These are phyloP conservation scores for Drosophila paulistorum DNA, from an alignment of 1,140 invertebrate species.

Conservation along the genomic window DNA sequence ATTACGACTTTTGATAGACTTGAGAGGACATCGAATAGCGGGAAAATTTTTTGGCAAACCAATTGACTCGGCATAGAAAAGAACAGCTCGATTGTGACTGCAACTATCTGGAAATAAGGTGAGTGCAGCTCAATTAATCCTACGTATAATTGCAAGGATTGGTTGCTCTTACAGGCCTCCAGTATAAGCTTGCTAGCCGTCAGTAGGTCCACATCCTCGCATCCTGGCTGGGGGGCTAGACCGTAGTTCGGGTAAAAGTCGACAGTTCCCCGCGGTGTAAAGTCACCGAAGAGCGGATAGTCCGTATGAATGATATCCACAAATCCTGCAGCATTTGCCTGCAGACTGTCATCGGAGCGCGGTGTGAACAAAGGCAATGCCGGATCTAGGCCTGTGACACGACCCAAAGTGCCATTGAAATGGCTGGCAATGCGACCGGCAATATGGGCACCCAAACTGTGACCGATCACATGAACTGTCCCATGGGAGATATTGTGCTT, in stretches of 20 bases:
- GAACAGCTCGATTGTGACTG: slow-evolving; percentile 76
- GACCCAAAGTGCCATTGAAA: slow-evolving; percentile 82
- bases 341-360: slow-evolving; percentile 82
- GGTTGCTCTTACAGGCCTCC: slow-evolving; percentile 60
- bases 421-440: slow-evolving; percentile 85
- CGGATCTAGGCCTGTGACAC: slow-evolving; percentile 86
- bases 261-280: slow-evolving; percentile 84
- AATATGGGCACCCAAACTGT: slow-evolving; percentile 86
- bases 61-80: slow-evolving; percentile 73
- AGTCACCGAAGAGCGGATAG: slow-evolving; percentile 85
- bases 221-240: slow-evolving; percentile 86
- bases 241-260: slow-evolving; percentile 88
- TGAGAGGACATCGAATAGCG: slow-evolving; percentile 50
- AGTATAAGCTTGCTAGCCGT: slow-evolving; percentile 73
- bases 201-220: slow-evolving; percentile 79
- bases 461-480: slow-evolving; percentile 85
- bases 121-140: neutral
- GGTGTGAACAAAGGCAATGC: slow-evolving; percentile 85
- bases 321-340: slow-evolving; percentile 83
- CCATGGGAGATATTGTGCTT: slow-evolving; percentile 64
- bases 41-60: slow-evolving; percentile 66
- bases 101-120: slow-evolving; percentile 60
- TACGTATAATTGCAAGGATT: too few relatives aligned
- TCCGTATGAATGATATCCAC: slow-evolving; percentile 86
- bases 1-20: slow-evolving; percentile 40